phyloP scores from a whole-genome alignment of 2,888 invertebrate species.

The Alsophila aescularia region DNA sequence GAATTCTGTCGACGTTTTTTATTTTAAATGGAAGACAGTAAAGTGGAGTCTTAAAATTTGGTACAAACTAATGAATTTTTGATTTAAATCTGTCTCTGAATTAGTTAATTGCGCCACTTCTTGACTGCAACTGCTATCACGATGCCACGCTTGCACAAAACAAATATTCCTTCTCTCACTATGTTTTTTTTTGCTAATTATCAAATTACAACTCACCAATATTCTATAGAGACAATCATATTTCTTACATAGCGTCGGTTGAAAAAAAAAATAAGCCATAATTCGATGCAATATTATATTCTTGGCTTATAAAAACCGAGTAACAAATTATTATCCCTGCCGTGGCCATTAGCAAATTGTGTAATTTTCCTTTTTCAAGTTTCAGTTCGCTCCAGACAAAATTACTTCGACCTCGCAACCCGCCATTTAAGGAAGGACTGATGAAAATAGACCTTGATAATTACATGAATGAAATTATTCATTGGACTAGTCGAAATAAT shows the following conservation, averaged over 20 bases:
- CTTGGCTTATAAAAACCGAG: slow-evolving; percentile 64
- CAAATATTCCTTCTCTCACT: too few relatives aligned
- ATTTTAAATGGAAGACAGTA: slow-evolving; percentile 24
- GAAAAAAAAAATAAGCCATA: slow-evolving; percentile 20
- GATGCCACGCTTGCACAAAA: too few relatives aligned
- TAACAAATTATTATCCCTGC: slow-evolving; percentile 71
- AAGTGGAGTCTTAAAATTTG: slow-evolving; percentile 14
- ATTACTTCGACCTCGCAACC: slow-evolving; percentile 74
- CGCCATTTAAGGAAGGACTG: slow-evolving; percentile 69
- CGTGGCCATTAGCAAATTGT: slow-evolving; percentile 79
- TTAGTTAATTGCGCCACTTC: neutral
- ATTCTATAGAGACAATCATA: neutral
- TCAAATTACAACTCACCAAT: neutral
- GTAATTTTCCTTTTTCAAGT: slow-evolving; percentile 81
- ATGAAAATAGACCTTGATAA: slow-evolving; percentile 74
- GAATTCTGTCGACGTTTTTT: slow-evolving; percentile 18
- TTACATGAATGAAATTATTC: slow-evolving; percentile 64
- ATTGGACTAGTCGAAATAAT: slow-evolving; percentile 41
- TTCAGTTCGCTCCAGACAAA: slow-evolving; percentile 72
- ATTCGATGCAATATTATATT: slow-evolving; percentile 58
- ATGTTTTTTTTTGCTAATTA: neutral
- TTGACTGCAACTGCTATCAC: too few relatives aligned
- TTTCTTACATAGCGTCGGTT: slow-evolving; percentile 14
- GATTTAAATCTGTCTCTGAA: slow-evolving; percentile 7
- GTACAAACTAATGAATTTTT: slow-evolving; percentile 21